Conservation (phyloP, 2,113 vertebrate species). For the Todiramphus chloris region DNA sequence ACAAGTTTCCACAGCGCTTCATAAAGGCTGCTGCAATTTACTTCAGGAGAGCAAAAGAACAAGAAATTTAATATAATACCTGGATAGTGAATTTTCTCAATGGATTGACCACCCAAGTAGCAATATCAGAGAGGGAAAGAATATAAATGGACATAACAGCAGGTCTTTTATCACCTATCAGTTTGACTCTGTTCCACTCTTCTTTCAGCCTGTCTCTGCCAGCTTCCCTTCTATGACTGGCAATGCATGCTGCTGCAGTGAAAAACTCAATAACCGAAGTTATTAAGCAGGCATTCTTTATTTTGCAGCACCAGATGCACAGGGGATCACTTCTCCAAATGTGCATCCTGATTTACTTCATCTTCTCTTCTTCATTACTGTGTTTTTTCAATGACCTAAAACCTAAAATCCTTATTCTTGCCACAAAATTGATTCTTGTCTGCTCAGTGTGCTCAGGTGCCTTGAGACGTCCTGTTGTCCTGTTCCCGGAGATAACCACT, state of each 20-base stretch:
- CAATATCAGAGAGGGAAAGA: not conserved
- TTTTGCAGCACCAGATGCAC: no score
- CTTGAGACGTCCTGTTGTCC: no score
- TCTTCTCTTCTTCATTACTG: no score
- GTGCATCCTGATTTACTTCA: no score
- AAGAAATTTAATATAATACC: not conserved
- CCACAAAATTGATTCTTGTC: no score
- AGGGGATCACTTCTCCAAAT: no score
- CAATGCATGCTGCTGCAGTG: not conserved
- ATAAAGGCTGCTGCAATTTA: not conserved
- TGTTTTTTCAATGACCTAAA: no score
- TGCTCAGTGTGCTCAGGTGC: no score
- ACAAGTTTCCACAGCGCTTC: not conserved
- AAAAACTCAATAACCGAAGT: no score
- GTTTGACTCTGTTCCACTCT: not conserved
- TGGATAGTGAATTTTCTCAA: not conserved
- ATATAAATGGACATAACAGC: fast-evolving
- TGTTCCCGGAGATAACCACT: no score
- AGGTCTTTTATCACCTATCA: not conserved
- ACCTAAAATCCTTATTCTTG: no score
- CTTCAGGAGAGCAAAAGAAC: not conserved
- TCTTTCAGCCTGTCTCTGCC: not conserved
- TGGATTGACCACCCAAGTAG: not conserved
- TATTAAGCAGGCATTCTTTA: no score
- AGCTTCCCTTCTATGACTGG: not conserved